Percentiles rank a stretch among this genome's conserved stretches.
Conservation (phyloP, 1,140 invertebrate genomes). For the Vollenhovia emeryi region DNA sequence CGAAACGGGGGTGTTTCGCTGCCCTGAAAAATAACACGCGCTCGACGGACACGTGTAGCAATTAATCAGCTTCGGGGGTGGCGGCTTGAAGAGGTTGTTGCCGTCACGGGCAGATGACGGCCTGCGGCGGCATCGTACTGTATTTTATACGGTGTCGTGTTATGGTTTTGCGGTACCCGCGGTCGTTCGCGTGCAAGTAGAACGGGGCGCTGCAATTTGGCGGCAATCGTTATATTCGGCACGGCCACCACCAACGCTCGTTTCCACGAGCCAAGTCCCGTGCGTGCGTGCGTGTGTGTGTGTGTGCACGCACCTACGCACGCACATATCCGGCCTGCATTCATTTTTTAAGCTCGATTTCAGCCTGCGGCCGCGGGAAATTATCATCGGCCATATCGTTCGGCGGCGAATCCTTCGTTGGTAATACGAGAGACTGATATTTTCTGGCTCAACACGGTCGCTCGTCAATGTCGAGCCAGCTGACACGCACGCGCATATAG, state of each 20-base stretch:
- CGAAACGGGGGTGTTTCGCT: conserved; percentile 50
- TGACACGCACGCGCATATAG: conserved; percentile 36
- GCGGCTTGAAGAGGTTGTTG: conserved; percentile 76
- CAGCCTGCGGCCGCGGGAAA: conserved; percentile 6
- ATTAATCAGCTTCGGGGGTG: conserved; percentile 80
- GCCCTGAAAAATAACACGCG: conserved; percentile 71
- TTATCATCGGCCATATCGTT: conserved; percentile 42
- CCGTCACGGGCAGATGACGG: conserved; percentile 79
- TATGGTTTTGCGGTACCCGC: conserved; percentile 78
- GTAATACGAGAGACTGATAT: conserved; percentile 56
- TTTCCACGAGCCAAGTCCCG: background rate
- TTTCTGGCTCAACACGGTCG: conserved; percentile 15
- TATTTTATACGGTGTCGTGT: conserved; percentile 81
- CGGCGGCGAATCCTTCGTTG: conserved; percentile 26
- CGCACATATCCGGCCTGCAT: background rate
- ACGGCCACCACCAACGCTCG: background rate
- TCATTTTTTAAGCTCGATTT: conserved; percentile 49
- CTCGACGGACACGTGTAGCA: conserved; percentile 74
- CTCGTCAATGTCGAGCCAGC: conserved; percentile 49
- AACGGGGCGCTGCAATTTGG: conserved; percentile 70
- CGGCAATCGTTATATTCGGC: conserved; percentile 65
- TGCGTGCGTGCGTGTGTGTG: background rate
- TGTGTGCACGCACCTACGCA: background rate
- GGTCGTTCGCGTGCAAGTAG: conserved; percentile 72
- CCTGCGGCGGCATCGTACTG: conserved; percentile 77